Evolutionary conservation across 1,140 invertebrate genomes (phyloP).

Genomic region (Brachionus sp.): DNA sequence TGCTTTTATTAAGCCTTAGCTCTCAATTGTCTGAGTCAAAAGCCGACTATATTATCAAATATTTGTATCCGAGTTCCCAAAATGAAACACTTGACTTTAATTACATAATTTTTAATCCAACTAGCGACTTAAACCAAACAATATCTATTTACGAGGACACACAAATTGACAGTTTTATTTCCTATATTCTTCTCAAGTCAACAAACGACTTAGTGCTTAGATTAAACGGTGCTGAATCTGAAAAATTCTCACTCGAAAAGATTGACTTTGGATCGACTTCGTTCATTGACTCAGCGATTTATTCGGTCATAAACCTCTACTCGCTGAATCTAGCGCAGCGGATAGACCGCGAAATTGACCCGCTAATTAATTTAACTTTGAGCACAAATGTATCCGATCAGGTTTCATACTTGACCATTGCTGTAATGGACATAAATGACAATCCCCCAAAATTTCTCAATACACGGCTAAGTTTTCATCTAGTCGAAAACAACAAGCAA

Average conservation of each 20-base stretch:
- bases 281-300: not conserved
- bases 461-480: not conserved
- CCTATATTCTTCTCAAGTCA: not conserved
- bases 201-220: not conserved
- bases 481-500: not conserved
- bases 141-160: not conserved
- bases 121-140: constrained; percentile 1
- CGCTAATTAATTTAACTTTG: not conserved
- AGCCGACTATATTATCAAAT: not conserved
- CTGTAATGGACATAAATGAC: not conserved
- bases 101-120: not conserved
- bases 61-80: not conserved
- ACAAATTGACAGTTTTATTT: not conserved
- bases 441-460: not conserved
- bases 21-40: not conserved
- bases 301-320: not conserved
- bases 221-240: not conserved
- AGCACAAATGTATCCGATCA: not conserved
- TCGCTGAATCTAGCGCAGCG: not conserved
- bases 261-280: not conserved
- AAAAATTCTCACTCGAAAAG: not conserved
- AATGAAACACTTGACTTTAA: not conserved
- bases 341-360: not conserved
- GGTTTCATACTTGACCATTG: not conserved
- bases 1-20: not conserved